Evolutionary conservation across 2,888 invertebrate species (phyloP).

Genomic region (Orgyia antiqua): DNA sequence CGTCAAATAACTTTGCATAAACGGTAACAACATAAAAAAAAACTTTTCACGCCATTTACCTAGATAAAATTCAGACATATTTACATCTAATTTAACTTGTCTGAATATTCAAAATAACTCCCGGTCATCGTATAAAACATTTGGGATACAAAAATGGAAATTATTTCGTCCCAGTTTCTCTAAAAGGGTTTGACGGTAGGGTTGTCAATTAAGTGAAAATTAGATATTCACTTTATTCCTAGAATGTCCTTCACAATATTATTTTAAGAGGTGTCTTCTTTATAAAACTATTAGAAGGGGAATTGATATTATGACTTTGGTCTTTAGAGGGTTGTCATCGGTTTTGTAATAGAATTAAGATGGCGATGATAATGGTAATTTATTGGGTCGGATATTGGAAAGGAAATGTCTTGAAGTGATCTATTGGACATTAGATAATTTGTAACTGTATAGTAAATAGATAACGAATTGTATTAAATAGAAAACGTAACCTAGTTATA

Average conservation of each 20-base stretch:
- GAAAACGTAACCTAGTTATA: too few relatives aligned
- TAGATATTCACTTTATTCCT: slow-evolving; percentile 29
- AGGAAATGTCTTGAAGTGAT: slow-evolving; percentile 8
- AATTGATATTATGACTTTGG: slow-evolving; percentile 11
- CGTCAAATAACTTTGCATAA: too few relatives aligned
- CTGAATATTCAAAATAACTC: slow-evolving; percentile 13
- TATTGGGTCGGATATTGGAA: slow-evolving; percentile 17
- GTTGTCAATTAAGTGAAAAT: slow-evolving; percentile 32
- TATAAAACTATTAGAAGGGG: slow-evolving; percentile 7
- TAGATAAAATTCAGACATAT: too few relatives aligned
- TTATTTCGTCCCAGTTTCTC: slow-evolving; percentile 7
- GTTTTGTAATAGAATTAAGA: slow-evolving; percentile 17
- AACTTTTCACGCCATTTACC: too few relatives aligned
- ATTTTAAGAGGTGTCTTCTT: slow-evolving; percentile 16
- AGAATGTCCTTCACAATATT: slow-evolving; percentile 18
- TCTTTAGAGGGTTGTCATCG: slow-evolving; percentile 10
- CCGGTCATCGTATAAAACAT: slow-evolving; percentile 14
- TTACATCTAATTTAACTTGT: slow-evolving; percentile 12
- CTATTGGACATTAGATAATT: slow-evolving; percentile 2
- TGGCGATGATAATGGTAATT: slow-evolving; percentile 14
- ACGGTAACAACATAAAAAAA: too few relatives aligned
- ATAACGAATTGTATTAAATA: too few relatives aligned
- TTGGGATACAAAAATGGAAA: slow-evolving; percentile 11
- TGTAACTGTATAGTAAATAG: too few relatives aligned
- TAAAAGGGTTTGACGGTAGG: slow-evolving; percentile 25